A percentile compares a stretch with the other conserved stretches of the same genome.
Evolutionary conservation across 2,797 vertebrate species (phyloP).

Genomic region (Hydrophis major): DNA sequence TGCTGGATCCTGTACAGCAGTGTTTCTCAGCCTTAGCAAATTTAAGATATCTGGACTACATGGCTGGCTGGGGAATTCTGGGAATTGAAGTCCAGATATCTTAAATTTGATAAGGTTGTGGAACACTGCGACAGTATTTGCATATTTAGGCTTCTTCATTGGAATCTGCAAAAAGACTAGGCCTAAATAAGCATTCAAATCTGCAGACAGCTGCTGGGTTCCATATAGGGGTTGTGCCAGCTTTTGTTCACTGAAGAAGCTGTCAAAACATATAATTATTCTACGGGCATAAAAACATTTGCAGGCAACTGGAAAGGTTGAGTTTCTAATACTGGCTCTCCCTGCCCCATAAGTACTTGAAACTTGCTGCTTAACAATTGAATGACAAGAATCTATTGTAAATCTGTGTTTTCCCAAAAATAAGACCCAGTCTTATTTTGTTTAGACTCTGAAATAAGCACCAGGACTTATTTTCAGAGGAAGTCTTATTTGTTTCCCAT

Average conservation of each 20-base stretch:
- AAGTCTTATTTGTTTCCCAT: too few species aligned
- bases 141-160: neutral
- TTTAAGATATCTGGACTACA: too few species aligned
- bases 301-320: neutral
- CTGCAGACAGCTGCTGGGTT: neutral
- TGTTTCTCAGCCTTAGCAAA: too few species aligned
- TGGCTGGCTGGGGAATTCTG: too few species aligned
- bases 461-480: too few species aligned
- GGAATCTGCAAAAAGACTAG: neutral
- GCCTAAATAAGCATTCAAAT: neutral
- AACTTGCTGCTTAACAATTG: neutral
- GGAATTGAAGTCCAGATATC: too few species aligned
- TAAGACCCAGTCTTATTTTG: too few species aligned
- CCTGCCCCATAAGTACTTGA: neutral
- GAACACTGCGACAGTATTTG: too few species aligned
- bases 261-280: neutral
- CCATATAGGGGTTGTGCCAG: neutral
- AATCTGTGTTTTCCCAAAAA: too few species aligned
- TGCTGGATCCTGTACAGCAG: neutral
- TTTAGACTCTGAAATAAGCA: too few species aligned
- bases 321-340: neutral
- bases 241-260: neutral
- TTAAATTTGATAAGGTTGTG: too few species aligned
- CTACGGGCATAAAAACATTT: neutral
- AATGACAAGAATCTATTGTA: neutral